Evolutionary conservation across 2,113 vertebrate species (phyloP).

Genomic region (Peromyscus californicus): DNA sequence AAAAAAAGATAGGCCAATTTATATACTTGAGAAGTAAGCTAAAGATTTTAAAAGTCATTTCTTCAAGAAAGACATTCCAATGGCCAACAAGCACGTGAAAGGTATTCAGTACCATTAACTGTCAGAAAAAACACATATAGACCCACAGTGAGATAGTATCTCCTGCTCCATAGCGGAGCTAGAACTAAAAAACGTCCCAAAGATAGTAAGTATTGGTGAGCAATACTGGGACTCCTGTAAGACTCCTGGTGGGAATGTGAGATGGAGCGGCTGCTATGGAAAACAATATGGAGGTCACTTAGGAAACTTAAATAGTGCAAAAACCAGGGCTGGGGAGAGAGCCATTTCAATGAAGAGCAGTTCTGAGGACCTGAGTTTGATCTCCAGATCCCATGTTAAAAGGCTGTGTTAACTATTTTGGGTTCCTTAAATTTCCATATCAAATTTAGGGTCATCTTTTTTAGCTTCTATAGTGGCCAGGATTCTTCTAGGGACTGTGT

Average conservation of each 20-base stretch:
- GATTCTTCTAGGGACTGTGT: background rate
- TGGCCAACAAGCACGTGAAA: background rate
- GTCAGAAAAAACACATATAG: background rate
- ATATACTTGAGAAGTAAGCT: background rate
- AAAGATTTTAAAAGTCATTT: background rate
- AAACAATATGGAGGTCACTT: background rate
- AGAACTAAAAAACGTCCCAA: background rate
- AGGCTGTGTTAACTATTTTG: conserved; percentile 40
- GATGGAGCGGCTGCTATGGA: background rate
- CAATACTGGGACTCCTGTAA: background rate
- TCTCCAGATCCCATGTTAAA: background rate
- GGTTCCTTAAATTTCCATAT: conserved; percentile 46
- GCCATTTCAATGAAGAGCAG: background rate
- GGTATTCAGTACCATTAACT: background rate
- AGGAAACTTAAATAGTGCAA: background rate
- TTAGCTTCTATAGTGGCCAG: conserved; percentile 2
- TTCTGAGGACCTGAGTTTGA: background rate
- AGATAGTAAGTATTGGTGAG: background rate
- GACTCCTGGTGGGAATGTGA: background rate
- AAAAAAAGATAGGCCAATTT: background rate
- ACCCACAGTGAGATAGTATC: background rate
- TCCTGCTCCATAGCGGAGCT: background rate
- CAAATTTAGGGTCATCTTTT: conserved; percentile 10
- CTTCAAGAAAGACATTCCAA: background rate
- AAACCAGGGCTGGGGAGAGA: background rate